Evolutionary conservation across 1,140 invertebrate species (phyloP).

Genomic region (Diachasmimorpha longicaudata): DNA sequence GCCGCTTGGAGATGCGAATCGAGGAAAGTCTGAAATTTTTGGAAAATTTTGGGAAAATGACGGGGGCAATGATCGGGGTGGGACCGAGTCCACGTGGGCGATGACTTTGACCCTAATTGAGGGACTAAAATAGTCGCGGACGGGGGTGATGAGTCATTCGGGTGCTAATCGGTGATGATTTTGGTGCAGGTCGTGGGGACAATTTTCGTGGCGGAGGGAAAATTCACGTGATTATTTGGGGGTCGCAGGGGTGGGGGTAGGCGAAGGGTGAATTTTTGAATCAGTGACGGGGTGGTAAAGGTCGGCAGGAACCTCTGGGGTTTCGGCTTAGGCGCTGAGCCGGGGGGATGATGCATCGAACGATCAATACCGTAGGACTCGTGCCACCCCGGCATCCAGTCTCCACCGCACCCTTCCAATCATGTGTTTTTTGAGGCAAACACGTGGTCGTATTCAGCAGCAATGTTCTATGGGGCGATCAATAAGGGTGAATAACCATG

Average conservation of each 20-base stretch:
- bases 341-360: slow-evolving; percentile 35
- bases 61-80: not conserved
- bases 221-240: not conserved
- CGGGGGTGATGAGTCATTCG: not conserved
- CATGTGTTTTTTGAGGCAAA: not conserved
- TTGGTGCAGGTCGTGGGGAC: not conserved
- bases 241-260: no score
- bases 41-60: not conserved
- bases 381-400: slow-evolving; percentile 29
- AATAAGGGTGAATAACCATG: not conserved
- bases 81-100: slow-evolving; percentile 40
- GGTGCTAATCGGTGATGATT: not conserved
- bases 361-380: slow-evolving; percentile 41
- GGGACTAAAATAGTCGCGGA: slow-evolving; percentile 40
- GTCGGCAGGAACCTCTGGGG: slow-evolving; percentile 20
- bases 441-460: not conserved
- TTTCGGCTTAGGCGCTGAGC: slow-evolving; percentile 36
- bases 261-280: not conserved
- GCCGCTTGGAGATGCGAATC: not conserved
- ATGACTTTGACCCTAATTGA: slow-evolving; percentile 44
- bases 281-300: not conserved
- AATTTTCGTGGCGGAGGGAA: not conserved
- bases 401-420: not conserved
- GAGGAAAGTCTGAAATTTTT: not conserved
- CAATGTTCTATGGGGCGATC: not conserved